These are phyloP conservation scores for Struthio camelus DNA, from an alignment of 2,113 vertebrate species.

Conservation along the genomic window DNA sequence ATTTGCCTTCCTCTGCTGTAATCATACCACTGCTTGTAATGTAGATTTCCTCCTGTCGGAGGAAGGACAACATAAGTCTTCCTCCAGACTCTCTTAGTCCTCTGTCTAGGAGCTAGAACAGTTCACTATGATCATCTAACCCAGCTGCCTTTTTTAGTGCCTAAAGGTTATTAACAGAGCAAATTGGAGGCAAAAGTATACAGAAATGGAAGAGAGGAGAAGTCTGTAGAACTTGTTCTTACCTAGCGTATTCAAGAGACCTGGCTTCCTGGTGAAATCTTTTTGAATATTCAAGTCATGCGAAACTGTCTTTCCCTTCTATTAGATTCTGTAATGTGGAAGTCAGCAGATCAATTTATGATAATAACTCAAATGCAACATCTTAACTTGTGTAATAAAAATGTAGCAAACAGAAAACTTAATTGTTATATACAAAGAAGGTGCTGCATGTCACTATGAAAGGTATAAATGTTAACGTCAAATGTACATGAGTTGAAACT, in stretches of 20 bases:
- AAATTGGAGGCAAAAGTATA: not conserved
- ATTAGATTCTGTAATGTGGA: not conserved
- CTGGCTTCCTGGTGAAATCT: not conserved
- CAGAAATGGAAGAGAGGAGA: not conserved
- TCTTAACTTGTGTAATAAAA: not conserved
- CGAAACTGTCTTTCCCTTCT: not conserved
- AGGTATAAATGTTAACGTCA: not conserved
- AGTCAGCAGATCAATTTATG: not conserved
- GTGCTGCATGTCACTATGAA: not conserved
- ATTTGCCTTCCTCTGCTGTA: not conserved
- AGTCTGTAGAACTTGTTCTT: not conserved
- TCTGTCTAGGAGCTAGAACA: not conserved
- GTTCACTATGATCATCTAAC: not conserved
- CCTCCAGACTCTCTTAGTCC: not conserved
- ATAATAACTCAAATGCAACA: not conserved
- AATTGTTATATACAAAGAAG: not conserved
- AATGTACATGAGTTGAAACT: not conserved
- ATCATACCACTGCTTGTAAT: not conserved
- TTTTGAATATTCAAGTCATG: not conserved
- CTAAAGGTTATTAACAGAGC: not conserved
- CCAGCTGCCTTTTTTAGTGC: not conserved
- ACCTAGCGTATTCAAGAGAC: not conserved
- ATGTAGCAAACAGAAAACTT: not conserved
- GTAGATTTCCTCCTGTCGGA: not conserved
- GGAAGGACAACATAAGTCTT: not conserved